These are phyloP conservation scores for Pangasius mekongensis DNA, from an alignment of 2,797 vertebrate species.

Conservation along the genomic window DNA sequence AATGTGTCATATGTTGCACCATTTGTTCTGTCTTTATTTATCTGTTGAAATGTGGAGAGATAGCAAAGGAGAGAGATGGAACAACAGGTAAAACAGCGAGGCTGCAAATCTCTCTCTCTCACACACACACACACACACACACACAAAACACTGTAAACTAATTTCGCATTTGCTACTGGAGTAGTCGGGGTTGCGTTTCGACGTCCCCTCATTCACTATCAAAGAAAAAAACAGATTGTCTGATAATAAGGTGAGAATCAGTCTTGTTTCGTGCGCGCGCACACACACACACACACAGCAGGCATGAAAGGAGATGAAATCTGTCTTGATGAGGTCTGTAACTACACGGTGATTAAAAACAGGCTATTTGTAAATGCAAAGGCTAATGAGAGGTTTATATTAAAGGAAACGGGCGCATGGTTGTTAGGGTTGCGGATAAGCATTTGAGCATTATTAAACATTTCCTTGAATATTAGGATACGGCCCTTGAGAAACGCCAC, in stretches of 20 bases:
- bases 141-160: neutral
- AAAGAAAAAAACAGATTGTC: neutral
- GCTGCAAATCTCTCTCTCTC: neutral
- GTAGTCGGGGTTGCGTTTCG: neutral
- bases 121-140: neutral
- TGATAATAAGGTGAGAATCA: neutral
- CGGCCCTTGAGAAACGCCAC: neutral
- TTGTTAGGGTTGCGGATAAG: neutral
- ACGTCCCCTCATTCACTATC: constrained; percentile 35
- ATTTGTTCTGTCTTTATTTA: neutral
- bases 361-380: neutral
- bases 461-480: neutral
- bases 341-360: neutral
- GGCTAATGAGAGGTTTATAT: neutral
- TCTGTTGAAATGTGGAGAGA: neutral
- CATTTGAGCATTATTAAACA: neutral
- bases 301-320: neutral
- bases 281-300: neutral
- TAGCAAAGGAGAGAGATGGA: constrained; percentile 31
- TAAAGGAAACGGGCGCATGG: neutral
- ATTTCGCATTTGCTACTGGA: neutral
- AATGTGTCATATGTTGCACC: neutral
- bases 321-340: neutral
- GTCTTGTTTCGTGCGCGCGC: neutral
- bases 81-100: neutral